A percentile compares a stretch with the other conserved stretches of the same genome.
Evolutionary conservation across 2,113 vertebrate genomes (phyloP).

Genomic region (Prolemur simus): DNA sequence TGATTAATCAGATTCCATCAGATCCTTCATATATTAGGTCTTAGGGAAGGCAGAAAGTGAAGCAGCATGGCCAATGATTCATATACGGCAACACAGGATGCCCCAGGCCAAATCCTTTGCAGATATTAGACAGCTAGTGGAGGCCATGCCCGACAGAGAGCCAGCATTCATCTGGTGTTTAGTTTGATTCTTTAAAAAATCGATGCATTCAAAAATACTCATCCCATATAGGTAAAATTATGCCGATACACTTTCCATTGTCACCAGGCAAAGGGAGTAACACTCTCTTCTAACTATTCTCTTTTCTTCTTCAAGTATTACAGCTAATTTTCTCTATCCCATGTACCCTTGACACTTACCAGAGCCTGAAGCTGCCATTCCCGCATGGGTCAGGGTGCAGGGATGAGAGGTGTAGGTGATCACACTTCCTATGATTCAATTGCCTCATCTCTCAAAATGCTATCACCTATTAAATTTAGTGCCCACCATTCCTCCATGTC

Average conservation of each 20-base stretch:
- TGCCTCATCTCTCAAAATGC: background rate
- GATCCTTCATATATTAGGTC: background rate
- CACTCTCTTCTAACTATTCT: background rate
- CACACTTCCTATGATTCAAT: background rate
- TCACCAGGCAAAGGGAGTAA: background rate
- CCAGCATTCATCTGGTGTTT: background rate
- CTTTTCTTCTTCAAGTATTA: background rate
- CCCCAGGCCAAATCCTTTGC: background rate
- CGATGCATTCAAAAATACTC: background rate
- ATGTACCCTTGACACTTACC: background rate
- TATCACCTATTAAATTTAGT: too few species aligned
- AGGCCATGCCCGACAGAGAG: background rate
- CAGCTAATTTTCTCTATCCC: background rate
- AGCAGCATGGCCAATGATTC: background rate
- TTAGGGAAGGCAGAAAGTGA: background rate
- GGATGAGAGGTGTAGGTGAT: background rate
- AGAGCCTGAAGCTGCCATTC: background rate
- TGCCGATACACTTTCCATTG: background rate
- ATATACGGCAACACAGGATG: background rate
- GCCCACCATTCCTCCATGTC: background rate
- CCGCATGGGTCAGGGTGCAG: background rate
- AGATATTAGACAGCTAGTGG: background rate
- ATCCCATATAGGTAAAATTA: background rate
- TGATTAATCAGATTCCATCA: background rate
- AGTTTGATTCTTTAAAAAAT: background rate